Evolutionary conservation across 1,140 invertebrate species (phyloP), one percentile per base, ranked within the genome.

Genomic region (Temnothorax nylanderi): DNA sequence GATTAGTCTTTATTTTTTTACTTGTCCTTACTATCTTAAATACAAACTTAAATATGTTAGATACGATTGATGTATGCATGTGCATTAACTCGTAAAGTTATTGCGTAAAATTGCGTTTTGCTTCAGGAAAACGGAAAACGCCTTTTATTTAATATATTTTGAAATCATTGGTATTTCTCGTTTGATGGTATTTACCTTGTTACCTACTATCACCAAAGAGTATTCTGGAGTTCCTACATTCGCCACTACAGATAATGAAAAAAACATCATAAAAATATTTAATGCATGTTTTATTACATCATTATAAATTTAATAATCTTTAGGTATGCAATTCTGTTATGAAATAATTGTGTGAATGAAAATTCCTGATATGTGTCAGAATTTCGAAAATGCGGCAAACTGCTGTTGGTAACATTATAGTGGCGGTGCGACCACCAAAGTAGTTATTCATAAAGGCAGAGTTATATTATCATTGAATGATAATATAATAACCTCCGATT

Each of bases 1-100:
- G n/a, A 90, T 93, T 93, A 94, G 87, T 93, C 90, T 89, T 93
- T 93, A 92, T 93, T 92, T 94, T 92, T 92, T 92, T 94, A 93
- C 92, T 91, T 86, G 76, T 58, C 88, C 76, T 51, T 62, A 85
- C 67, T 34, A 21, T 90, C 76, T 90, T 90, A 90, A 74, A 88
- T 71, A 86, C 51, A 88, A 72, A 32, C 47, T 26, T 26, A 26
- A 26, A 71, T n/a, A n/a, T n/a, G n/a, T n/a, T n/a, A n/a, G n/a
- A n/a, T n/a, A n/a, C n/a, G n/a, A n/a, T n/a, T n/a, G n/a, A n/a
- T n/a, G n/a, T n/a, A n/a, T n/a, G n/a, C n/a, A n/a, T n/a, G n/a
- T n/a, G n/a, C n/a, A n/a, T 85, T 87, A 85, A 89, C 71, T 87
- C 47, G 76, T 88, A 77, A 82, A 86, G 67, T 76, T 88, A 88